Conservation (phyloP, 2,797 vertebrate species). For the Atherinosoma microstoma region DNA sequence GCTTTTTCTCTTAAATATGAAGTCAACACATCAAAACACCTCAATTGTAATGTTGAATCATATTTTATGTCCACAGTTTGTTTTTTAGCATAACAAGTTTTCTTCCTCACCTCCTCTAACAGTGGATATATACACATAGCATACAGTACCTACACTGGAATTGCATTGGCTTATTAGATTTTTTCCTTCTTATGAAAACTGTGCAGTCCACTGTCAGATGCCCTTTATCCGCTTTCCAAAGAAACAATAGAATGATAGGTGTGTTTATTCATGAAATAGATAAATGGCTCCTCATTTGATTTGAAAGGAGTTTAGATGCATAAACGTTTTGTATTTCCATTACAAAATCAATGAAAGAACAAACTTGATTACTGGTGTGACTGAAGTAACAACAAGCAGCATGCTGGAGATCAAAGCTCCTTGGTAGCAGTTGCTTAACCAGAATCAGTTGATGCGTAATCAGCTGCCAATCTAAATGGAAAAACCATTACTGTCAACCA, state of each 20-base stretch:
- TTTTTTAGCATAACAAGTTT: not conserved
- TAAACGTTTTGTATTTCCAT: slow-evolving; percentile 29
- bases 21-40: too few species aligned
- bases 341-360: slow-evolving; percentile 23
- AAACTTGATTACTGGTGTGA: slow-evolving; percentile 38
- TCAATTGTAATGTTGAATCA: too few species aligned
- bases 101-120: not conserved
- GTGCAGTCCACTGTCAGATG: not conserved
- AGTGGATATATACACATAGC: not conserved
- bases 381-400: slow-evolving; percentile 48
- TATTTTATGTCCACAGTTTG: too few species aligned
- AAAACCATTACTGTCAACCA: slow-evolving; percentile 6
- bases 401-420: slow-evolving; percentile 44
- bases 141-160: not conserved
- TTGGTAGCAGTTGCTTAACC: slow-evolving; percentile 32
- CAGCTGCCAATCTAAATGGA: slow-evolving; percentile 15
- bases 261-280: slow-evolving; percentile 21
- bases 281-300: slow-evolving; percentile 23
- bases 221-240: slow-evolving; percentile 2
- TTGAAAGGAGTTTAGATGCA: slow-evolving; percentile 25
- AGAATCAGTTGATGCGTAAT: slow-evolving; percentile 54
- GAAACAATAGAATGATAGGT: slow-evolving; percentile 7
- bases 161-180: not conserved
- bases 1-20: not conserved
- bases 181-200: not conserved